phyloP scores from a whole-genome alignment of 2,113 vertebrate genomes.

The Lycocorax pyrrhopterus region DNA sequence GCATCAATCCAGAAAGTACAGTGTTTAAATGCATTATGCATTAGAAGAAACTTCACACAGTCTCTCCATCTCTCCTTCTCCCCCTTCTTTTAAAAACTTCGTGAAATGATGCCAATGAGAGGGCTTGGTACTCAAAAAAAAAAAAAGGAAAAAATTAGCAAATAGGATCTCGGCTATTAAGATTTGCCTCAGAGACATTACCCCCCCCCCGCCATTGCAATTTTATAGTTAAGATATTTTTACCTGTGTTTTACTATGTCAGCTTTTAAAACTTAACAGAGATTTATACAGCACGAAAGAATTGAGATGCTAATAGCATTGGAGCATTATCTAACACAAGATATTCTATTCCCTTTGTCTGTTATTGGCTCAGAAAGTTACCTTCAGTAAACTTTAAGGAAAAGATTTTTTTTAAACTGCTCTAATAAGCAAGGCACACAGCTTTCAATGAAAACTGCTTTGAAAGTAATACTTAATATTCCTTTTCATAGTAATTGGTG shows the following conservation, averaged over 20 bases:
- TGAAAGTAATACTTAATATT: background rate
- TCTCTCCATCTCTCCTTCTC: background rate
- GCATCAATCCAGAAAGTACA: background rate
- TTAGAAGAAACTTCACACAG: background rate
- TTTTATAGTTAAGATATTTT: background rate
- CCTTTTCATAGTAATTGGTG: background rate
- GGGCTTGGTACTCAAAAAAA: background rate
- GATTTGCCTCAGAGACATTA: background rate
- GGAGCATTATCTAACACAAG: background rate
- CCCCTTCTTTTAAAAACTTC: background rate
- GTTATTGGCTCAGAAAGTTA: background rate
- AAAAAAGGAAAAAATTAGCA: background rate
- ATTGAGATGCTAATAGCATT: background rate
- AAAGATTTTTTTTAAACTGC: background rate
- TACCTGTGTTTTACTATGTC: background rate
- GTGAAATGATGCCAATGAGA: background rate
- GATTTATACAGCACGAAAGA: background rate
- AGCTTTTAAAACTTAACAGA: background rate
- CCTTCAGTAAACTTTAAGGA: background rate
- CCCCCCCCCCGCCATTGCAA: rapidly evolving
- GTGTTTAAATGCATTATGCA: background rate
- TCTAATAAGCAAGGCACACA: background rate
- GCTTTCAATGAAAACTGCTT: background rate
- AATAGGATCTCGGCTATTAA: background rate
- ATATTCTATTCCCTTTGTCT: background rate